Conservation (phyloP, 2,888 invertebrate genomes). For the Griposia aprilina region DNA sequence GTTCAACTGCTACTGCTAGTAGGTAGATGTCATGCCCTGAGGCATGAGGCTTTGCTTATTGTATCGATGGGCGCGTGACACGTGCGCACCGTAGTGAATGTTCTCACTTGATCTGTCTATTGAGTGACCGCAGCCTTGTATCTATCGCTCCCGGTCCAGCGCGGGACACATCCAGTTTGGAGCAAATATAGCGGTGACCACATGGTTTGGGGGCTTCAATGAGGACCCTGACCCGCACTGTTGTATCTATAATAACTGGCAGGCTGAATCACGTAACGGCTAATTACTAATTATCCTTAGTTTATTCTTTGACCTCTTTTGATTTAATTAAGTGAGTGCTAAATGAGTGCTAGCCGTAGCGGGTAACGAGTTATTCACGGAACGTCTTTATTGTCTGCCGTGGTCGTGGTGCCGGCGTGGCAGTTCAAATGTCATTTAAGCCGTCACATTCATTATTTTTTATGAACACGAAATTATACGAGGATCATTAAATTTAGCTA, state of each 20-base stretch:
- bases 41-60: not conserved
- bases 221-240: slow-evolving; percentile 65
- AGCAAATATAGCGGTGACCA: slow-evolving; percentile 68
- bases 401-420: not conserved
- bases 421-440: not conserved
- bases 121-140: slow-evolving; percentile 18
- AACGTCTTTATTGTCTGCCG: slow-evolving; percentile 19
- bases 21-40: not conserved
- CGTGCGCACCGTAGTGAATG: slow-evolving; percentile 5
- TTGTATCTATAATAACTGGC: slow-evolving; percentile 4
- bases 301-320: slow-evolving; percentile 63
- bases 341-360: slow-evolving; percentile 36
- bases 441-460: slow-evolving; percentile 7
- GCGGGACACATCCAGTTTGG: slow-evolving; percentile 19
- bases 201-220: slow-evolving; percentile 43
- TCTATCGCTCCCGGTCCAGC: slow-evolving; percentile 12
- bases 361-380: slow-evolving; percentile 27
- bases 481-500: not conserved
- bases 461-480: slow-evolving; percentile 3
- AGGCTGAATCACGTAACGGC: slow-evolving; percentile 53
- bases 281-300: slow-evolving; percentile 65
- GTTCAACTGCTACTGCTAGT: not conserved
- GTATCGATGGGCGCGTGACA: not conserved
- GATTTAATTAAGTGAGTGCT: slow-evolving; percentile 61
- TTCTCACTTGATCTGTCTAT: not conserved